phyloP scores from a whole-genome alignment of 2,113 vertebrate species.

The Agapornis roseicollis region DNA sequence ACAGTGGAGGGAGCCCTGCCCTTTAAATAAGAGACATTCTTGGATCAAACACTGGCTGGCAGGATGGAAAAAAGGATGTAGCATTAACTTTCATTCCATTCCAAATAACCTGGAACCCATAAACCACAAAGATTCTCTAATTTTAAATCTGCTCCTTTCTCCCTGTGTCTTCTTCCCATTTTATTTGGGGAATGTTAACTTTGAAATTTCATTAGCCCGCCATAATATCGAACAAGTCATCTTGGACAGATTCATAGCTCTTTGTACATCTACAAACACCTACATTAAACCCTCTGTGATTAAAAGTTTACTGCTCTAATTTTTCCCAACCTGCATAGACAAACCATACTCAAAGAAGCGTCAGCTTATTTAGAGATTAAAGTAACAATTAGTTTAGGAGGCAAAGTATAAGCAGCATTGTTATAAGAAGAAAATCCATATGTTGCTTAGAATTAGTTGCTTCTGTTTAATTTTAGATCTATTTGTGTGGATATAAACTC shows the following conservation, averaged over 20 bases:
- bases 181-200: constrained; percentile 55
- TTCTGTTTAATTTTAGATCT: constrained; percentile 53
- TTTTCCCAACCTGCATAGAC: constrained; percentile 27
- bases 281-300: constrained; percentile 3
- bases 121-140: constrained; percentile 63
- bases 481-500: not conserved
- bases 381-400: constrained; percentile 56
- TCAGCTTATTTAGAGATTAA: constrained; percentile 54
- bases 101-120: constrained; percentile 69
- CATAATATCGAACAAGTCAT: constrained; percentile 44
- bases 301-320: constrained; percentile 57
- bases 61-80: constrained; percentile 61
- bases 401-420: constrained; percentile 14
- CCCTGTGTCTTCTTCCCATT: constrained; percentile 44
- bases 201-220: constrained; percentile 50
- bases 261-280: constrained; percentile 41
- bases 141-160: constrained; percentile 52
- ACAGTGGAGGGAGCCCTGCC: constrained; percentile 67
- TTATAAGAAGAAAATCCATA: constrained; percentile 39
- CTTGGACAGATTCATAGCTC: constrained; percentile 1
- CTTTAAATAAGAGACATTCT: constrained; percentile 74
- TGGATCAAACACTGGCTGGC: constrained; percentile 68
- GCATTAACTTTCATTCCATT: constrained; percentile 69
- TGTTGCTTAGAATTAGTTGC: constrained; percentile 32
- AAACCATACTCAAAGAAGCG: constrained; percentile 51